These are phyloP conservation scores for Andricus curvator DNA, from an alignment of 2,888 invertebrate species.

Conservation along the genomic window DNA sequence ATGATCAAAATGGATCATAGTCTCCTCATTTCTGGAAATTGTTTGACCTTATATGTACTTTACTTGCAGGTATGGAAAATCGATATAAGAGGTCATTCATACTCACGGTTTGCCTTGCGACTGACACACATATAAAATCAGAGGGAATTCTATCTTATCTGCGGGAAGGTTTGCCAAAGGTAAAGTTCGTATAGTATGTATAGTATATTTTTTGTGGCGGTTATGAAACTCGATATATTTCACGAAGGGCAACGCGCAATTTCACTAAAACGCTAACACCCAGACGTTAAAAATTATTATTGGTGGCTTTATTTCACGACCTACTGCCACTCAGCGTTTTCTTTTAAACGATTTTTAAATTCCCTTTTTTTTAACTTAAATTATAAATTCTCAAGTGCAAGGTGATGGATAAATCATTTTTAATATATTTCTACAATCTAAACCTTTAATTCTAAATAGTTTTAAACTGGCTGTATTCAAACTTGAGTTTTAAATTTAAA, in stretches of 20 bases:
- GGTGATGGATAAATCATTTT: too few relatives aligned
- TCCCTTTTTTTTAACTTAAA: too few relatives aligned
- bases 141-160: not conserved
- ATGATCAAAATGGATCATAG: not conserved
- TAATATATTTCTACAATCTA: too few relatives aligned
- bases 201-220: not conserved
- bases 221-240: constrained; percentile 16
- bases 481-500: too few relatives aligned
- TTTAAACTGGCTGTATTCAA: too few relatives aligned
- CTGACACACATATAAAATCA: not conserved
- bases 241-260: not conserved
- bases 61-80: not conserved
- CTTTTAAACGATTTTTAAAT: not conserved
- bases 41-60: not conserved
- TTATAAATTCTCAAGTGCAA: too few relatives aligned
- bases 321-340: not conserved
- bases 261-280: not conserved
- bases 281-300: constrained; percentile 10
- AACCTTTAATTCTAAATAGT: too few relatives aligned
- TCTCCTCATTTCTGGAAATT: not conserved
- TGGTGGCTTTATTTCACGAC: not conserved
- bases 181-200: constrained; percentile 17
- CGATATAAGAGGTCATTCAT: not conserved
- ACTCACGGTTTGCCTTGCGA: not conserved
- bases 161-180: constrained; percentile 15